A percentile compares a stretch with the other conserved stretches of the same genome.
Evolutionary conservation across 2,888 invertebrate species (phyloP).

Genomic region (Cephalotes varians): DNA sequence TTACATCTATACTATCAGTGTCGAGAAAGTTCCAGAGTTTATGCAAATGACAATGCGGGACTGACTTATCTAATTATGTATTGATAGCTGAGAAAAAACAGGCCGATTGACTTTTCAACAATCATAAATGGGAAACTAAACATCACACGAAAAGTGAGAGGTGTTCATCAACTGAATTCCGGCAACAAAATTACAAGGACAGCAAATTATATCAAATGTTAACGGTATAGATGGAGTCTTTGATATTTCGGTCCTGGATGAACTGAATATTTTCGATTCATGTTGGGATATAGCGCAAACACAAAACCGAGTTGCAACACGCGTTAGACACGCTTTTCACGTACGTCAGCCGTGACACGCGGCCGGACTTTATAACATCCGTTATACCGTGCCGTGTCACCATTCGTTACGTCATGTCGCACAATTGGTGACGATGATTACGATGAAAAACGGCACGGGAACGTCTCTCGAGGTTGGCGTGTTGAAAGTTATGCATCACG

Average conservation of each 20-base stretch:
- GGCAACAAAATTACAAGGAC: background rate
- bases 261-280: conserved; percentile 40
- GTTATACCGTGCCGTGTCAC: conserved; percentile 34
- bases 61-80: background rate
- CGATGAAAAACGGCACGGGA: conserved; percentile 36
- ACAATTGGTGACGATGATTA: conserved; percentile 54
- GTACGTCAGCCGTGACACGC: conserved; percentile 46
- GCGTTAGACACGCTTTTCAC: conserved; percentile 52
- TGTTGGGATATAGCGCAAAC: conserved; percentile 16
- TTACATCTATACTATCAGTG: conserved; percentile 52
- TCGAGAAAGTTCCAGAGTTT: conserved; percentile 12
- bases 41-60: background rate
- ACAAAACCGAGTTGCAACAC: conserved; percentile 20
- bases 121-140: background rate
- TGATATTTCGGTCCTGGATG: conserved; percentile 14
- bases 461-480: conserved; percentile 34
- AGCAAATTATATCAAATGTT: conserved; percentile 19
- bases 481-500: conserved; percentile 42
- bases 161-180: background rate
- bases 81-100: background rate
- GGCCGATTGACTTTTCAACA: background rate
- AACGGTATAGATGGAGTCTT: background rate
- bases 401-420: conserved; percentile 52
- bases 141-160: background rate
- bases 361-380: conserved; percentile 51